phyloP scores from a whole-genome alignment of 1,140 invertebrate species.

The Alviniconcha marisindica region DNA sequence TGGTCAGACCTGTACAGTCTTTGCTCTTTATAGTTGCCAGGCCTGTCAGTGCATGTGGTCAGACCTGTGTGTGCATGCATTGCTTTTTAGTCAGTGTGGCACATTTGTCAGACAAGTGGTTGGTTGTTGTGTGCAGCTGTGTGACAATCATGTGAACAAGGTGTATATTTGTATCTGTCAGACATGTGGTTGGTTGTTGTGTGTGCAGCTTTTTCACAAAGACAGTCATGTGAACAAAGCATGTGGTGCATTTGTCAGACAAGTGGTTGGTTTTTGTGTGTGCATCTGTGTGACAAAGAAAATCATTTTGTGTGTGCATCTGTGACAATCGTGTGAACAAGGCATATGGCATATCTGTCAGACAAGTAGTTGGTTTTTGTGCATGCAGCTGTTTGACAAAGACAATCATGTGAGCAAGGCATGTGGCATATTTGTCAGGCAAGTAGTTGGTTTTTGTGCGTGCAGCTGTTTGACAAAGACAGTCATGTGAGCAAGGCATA shows the following conservation, averaged over 20 bases:
- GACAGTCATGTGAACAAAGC: no score
- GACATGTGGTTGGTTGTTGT: background rate
- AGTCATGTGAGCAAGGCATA: background rate
- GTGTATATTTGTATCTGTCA: background rate
- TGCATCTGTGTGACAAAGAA: slow-evolving; percentile 83
- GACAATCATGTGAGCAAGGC: slow-evolving; percentile 82
- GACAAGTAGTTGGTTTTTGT: background rate
- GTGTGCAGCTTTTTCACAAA: background rate
- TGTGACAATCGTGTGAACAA: slow-evolving; percentile 82
- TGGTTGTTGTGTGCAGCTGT: background rate
- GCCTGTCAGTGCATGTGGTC: no score
- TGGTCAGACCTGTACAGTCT: no score
- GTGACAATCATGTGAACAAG: no score
- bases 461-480: background rate
- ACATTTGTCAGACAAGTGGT: no score
- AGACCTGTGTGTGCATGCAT: no score
- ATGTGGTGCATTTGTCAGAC: background rate
- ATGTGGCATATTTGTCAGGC: no score
- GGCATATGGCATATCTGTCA: no score
- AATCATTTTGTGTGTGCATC: slow-evolving; percentile 27
- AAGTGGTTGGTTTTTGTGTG: slow-evolving; percentile 2
- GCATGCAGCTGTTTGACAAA: slow-evolving; percentile 82
- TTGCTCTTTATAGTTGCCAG: no score
- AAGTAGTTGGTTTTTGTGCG: background rate
- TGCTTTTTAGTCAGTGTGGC: no score